Base-by-base conservation (phyloP, 2,888 invertebrate species). In the Antitype chi region DNA sequence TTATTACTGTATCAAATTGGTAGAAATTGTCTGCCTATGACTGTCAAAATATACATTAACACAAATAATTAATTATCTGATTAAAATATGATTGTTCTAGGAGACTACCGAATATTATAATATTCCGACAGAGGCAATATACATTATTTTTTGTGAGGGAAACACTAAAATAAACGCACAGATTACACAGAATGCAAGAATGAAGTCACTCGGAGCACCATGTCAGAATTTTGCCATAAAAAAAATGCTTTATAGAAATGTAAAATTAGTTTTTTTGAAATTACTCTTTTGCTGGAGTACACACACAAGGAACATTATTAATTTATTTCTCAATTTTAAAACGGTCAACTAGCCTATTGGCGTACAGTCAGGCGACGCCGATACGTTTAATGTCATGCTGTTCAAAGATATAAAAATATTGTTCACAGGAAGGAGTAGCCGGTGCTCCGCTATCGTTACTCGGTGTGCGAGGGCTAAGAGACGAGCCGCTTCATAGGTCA, bases 401-500 rank as follows among this genome's bases (percentile, higher is more conserved):
- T 70, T 25, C 25, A 62, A 62, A 15, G 15, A 60, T 15, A 47
- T 32, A 62, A 47, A 25, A 74, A 49, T 0, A 6, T 59, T 66
- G 32, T 62, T 23, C 59, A 3, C 72, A 95, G 95, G 96, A 96
- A 59, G 94, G 88, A 0, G 86, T 90, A 0, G 90, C 95, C 2
- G 96, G 96, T 6, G 96, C 96, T 2, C 94, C 95, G 0, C 85
- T 96, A 23, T 96, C 96, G 0, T 87, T 96, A 15, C 91, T 96
- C 0, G 95, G 96, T 0, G 96, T 96, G 60, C 91, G 96, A 7
- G 96, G 94, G 23, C 94, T 94, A 94, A 97, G 94, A 90, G 96
- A 97, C 86, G 96, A 97, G 85, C 97, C 97, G 53, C 94, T 98
- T 70, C 98, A 98, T 92, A 97, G 98, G 85, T 98, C 98, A 75